Conservation (phyloP, 2,113 vertebrate genomes). For the Arizona elegans region DNA sequence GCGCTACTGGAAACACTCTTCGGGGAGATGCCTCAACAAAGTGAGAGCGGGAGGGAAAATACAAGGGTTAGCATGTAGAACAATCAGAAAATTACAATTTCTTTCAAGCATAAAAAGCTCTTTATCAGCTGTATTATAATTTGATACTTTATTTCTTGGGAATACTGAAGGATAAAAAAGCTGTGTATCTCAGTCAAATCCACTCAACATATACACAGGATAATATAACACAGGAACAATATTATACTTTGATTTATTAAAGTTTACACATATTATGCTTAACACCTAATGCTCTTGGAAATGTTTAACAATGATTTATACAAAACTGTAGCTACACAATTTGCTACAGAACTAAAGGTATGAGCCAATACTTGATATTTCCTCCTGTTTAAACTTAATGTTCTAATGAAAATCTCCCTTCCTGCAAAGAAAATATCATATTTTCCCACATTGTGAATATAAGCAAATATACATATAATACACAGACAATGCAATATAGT, state of each 20-base stretch:
- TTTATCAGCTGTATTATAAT: conserved; percentile 59
- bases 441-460: background rate
- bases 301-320: conserved; percentile 34
- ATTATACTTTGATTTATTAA: conserved; percentile 46
- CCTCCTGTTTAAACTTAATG: background rate
- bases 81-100: conserved; percentile 55
- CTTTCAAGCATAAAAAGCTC: conserved; percentile 50
- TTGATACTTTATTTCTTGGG: conserved; percentile 36
- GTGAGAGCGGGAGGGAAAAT: conserved; percentile 36
- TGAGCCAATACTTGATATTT: background rate
- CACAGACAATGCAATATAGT: background rate
- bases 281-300: conserved; percentile 31
- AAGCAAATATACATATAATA: background rate
- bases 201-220: conserved; percentile 38
- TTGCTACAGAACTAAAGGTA: background rate
- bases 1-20: conserved; percentile 53
- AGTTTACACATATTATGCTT: conserved; percentile 29
- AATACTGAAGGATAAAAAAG: conserved; percentile 51
- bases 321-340: background rate
- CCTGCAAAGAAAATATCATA: background rate
- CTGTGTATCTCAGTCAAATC: conserved; percentile 28
- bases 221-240: background rate
- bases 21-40: conserved; percentile 49
- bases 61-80: conserved; percentile 47
- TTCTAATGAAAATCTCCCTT: background rate